These are phyloP conservation scores for Chrysolina americana DNA, from an alignment of 2,888 invertebrate species.

Conservation along the genomic window DNA sequence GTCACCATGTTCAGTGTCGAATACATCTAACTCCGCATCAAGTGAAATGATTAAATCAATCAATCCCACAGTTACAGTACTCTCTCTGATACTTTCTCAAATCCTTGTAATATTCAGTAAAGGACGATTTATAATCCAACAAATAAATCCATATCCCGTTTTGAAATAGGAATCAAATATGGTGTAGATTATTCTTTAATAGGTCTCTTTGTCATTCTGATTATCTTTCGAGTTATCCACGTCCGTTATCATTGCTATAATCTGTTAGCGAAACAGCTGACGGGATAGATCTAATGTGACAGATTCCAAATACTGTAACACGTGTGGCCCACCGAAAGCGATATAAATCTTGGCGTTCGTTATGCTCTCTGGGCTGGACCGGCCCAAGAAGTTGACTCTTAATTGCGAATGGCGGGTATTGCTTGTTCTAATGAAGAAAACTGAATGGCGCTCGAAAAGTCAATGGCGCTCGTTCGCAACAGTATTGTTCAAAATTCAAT, in stretches of 20 bases:
- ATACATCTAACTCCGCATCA: too few relatives aligned
- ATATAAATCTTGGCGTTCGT: constrained; percentile 9
- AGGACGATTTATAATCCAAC: too few relatives aligned
- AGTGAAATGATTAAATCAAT: too few relatives aligned
- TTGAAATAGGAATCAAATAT: neutral
- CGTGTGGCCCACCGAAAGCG: neutral
- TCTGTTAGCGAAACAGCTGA: constrained; percentile 11
- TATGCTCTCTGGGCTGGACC: neutral
- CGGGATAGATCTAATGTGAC: constrained; percentile 10
- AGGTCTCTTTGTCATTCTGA: neutral
- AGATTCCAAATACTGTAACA: constrained; percentile 7
- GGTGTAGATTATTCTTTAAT: neutral
- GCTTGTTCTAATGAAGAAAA: neutral
- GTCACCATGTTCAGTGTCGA: too few relatives aligned
- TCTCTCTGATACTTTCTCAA: too few relatives aligned
- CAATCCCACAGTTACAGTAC: too few relatives aligned
- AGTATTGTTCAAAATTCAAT: too few relatives aligned
- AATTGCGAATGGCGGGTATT: constrained; percentile 1
- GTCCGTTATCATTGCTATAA: neutral
- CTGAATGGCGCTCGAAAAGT: neutral
- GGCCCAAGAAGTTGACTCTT: neutral
- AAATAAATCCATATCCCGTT: too few relatives aligned
- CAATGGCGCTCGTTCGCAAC: neutral
- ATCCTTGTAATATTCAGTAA: too few relatives aligned
- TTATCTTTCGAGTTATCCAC: constrained; percentile 1